These are phyloP conservation scores for Monomorium pharaonis DNA, from an alignment of 1,140 invertebrate species.

Conservation along the genomic window DNA sequence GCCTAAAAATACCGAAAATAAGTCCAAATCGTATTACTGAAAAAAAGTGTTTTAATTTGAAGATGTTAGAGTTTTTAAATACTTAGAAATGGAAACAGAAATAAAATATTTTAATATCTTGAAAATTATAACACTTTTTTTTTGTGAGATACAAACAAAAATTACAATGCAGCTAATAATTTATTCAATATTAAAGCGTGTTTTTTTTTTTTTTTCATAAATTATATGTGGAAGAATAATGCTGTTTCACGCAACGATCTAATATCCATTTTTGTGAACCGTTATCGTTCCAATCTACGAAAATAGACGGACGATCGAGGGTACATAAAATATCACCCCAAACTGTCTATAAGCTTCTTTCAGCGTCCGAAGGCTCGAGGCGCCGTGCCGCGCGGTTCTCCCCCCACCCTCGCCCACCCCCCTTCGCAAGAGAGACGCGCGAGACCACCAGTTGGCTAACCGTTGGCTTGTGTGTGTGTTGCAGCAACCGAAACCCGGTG, in stretches of 20 bases:
- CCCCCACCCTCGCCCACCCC: constrained; percentile 63
- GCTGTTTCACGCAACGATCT: not conserved
- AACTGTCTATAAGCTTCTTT: constrained; percentile 46
- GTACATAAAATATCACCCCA: constrained; percentile 33
- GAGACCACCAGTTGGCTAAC: constrained; percentile 66
- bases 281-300: not conserved
- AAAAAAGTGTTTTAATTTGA: too few species aligned
- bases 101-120: too few species aligned
- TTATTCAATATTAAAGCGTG: not conserved
- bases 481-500: constrained; percentile 87
- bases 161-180: not conserved
- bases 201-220: not conserved
- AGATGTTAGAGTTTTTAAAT: too few species aligned
- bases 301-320: constrained; percentile 16
- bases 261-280: too few species aligned
- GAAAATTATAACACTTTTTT: too few species aligned
- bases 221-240: not conserved
- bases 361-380: constrained; percentile 28
- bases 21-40: not conserved
- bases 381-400: constrained; percentile 46
- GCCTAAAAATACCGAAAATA: not conserved
- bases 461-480: constrained; percentile 85
- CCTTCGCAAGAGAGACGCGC: constrained; percentile 49
- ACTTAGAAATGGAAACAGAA: too few species aligned
- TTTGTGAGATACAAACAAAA: not conserved